A percentile compares a stretch with the other conserved stretches of the same genome.
Evolutionary conservation across 2,113 vertebrate genomes (phyloP).

Genomic region (Ardeotis arabs): DNA sequence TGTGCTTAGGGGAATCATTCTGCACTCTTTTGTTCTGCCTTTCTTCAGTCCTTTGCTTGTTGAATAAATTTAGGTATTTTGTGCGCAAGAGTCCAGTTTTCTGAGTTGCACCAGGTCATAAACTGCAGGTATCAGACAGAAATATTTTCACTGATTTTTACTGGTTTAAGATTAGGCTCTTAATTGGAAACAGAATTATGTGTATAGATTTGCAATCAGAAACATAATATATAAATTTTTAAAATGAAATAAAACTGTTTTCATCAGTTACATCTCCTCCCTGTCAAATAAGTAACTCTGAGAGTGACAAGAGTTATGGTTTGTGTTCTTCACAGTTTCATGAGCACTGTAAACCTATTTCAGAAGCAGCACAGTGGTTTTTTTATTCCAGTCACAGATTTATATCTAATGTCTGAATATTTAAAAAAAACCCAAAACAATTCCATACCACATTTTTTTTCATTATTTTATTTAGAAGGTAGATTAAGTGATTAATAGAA

Average conservation of each 20-base stretch:
- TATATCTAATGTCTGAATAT: background rate
- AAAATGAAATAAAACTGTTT: background rate
- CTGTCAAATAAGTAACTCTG: background rate
- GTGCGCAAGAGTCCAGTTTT: background rate
- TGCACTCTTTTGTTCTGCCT: background rate
- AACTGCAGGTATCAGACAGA: background rate
- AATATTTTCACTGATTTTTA: background rate
- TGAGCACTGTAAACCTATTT: conserved; percentile 4
- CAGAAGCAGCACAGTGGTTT: background rate
- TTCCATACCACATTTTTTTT: background rate
- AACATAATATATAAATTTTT: background rate
- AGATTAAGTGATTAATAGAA: background rate
- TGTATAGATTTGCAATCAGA: background rate
- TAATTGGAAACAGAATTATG: background rate
- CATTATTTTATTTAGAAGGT: background rate
- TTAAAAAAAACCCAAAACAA: background rate
- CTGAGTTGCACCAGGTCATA: background rate
- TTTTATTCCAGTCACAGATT: background rate
- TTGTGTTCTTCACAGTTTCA: background rate
- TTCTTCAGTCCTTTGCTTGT: background rate
- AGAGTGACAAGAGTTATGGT: background rate
- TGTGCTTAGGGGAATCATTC: background rate
- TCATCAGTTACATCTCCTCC: background rate
- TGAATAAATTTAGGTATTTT: background rate
- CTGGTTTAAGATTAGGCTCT: background rate